Conservation (phyloP, 2,113 vertebrate species). For the Centropus bengalensis region DNA sequence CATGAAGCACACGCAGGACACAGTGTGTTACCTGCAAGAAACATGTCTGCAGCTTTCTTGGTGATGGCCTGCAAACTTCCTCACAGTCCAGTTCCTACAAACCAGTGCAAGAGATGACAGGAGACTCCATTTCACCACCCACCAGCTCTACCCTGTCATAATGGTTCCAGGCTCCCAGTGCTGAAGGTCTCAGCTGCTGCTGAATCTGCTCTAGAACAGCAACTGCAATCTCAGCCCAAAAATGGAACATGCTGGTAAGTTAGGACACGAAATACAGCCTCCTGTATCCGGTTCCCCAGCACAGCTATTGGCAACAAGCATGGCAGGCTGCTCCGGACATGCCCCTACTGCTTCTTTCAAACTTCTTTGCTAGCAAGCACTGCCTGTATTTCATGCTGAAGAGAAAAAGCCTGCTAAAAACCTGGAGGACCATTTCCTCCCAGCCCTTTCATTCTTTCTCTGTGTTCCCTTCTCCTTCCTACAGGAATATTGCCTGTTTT, state of each 20-base stretch:
- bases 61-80: neutral
- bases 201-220: neutral
- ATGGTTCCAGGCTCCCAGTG: neutral
- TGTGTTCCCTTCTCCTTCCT: neutral
- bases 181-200: neutral
- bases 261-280: neutral
- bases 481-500: neutral
- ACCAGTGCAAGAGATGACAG: neutral
- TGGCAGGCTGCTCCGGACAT: neutral
- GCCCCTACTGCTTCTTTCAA: neutral
- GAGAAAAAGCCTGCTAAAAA: neutral
- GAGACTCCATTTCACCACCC: neutral
- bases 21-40: neutral
- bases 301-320: neutral
- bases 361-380: neutral
- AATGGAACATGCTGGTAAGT: neutral
- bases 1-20: neutral
- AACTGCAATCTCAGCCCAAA: neutral
- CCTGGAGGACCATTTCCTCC: neutral
- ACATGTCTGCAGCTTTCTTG: rapidly evolving
- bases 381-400: neutral
- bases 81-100: neutral
- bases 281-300: neutral
- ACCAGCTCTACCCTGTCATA: neutral
- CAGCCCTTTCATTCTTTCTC: neutral